These are phyloP conservation scores for Orchestia grillus DNA, from an alignment of 1,140 invertebrate species.

Conservation along the genomic window DNA sequence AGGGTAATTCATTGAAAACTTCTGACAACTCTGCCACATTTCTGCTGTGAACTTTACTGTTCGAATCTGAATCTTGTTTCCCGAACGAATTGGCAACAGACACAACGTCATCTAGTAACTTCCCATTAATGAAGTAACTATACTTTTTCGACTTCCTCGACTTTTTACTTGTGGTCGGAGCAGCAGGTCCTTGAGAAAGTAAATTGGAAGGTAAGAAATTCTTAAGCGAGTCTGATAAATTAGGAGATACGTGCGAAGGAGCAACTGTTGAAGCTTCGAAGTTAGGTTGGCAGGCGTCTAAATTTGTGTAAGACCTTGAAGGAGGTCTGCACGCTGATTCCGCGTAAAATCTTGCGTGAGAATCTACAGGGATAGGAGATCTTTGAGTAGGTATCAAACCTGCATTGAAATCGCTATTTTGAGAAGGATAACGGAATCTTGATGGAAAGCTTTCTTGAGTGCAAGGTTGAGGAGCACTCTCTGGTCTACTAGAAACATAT, in stretches of 20 bases:
- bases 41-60: background rate
- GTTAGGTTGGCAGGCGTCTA: background rate
- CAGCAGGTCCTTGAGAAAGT: background rate
- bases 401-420: background rate
- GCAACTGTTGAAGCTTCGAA: background rate
- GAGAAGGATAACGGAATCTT: background rate
- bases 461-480: background rate
- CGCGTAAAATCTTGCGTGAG: background rate
- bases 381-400: background rate
- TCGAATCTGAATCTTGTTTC: background rate
- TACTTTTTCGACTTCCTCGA: background rate
- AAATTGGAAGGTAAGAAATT: background rate
- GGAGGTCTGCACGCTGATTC: background rate
- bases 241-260: background rate
- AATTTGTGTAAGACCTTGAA: background rate
- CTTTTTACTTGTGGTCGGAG: background rate
- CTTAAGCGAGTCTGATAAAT: background rate
- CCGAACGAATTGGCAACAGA: background rate
- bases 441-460: background rate
- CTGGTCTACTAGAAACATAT: background rate
- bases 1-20: conserved; percentile 28
- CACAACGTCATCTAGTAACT: background rate
- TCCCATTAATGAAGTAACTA: conserved; percentile 24
- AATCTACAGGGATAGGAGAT: background rate
- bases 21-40: conserved; percentile 21